These are phyloP conservation scores for Colaptes auratus DNA, from an alignment of 2,113 vertebrate species.

Conservation along the genomic window DNA sequence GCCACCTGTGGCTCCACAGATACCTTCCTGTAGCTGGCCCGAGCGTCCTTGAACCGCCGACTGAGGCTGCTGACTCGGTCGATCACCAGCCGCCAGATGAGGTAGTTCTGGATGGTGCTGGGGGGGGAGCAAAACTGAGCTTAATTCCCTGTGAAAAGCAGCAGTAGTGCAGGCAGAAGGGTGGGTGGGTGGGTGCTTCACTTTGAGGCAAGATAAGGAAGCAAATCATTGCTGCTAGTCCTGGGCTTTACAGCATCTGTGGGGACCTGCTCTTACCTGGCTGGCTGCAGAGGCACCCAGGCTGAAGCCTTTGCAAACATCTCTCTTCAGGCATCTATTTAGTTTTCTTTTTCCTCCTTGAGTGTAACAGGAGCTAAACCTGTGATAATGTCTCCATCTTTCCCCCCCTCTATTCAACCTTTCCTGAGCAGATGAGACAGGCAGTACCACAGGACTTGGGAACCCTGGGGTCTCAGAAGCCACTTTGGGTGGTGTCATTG, in stretches of 20 bases:
- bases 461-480: background rate
- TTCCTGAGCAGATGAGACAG: background rate
- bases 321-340: background rate
- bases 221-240: background rate
- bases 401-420: background rate
- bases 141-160: background rate
- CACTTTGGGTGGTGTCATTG: background rate
- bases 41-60: conserved; percentile 89
- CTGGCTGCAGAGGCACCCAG: background rate
- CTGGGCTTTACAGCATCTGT: background rate
- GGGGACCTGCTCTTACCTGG: background rate
- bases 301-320: background rate
- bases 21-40: conserved; percentile 86
- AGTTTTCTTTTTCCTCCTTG: background rate
- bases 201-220: background rate
- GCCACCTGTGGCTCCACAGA: too few relatives aligned
- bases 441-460: background rate
- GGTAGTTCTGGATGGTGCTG: conserved; percentile 96
- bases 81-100: conserved; percentile 90
- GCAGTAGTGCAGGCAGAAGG: background rate
- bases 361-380: background rate
- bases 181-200: background rate
- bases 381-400: background rate
- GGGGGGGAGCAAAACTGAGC: background rate
- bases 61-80: conserved; percentile 90